Base-by-base conservation (phyloP, 2,797 vertebrate species). In the Lepilemur septentrionalis region DNA sequence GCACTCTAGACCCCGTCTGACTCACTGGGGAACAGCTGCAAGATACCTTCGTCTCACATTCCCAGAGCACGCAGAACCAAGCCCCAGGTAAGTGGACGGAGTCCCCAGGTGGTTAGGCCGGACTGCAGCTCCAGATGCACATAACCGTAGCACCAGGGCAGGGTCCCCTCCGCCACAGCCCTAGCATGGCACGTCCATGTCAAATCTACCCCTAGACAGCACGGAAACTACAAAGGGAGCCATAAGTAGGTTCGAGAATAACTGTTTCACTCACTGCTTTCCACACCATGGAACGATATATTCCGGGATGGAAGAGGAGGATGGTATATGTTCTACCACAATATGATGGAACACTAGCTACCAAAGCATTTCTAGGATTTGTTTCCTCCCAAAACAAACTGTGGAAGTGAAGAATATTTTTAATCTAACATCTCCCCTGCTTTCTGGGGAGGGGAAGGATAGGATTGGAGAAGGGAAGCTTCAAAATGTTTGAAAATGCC, bases 231-330 rank as follows among this genome's bases (percentile, higher is more conserved):
- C 0, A 10, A 48, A 57, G 38, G 25, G 57, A 17, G 30, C n/a
- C 89, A 5, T 6, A 4, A 59, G 57, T 8, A 32, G 7, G 2
- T 3, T 0, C 0, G 22, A 10, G 32, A 55, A 48, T 1, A 12
- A 41, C 59, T 0, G 0, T 8, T 55, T 17, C 0, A 0, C 18
- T 61, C n/a, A 4, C 2, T 2, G 23, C 8, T 67, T 13, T 41
- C 55, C 67, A 18, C 0, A 13, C 13, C 46, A 25, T 0, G 32
- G 2, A 17, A n/a, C 57, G 1, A 5, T 5, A 0, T 15, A 22
- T 4, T 10, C 25, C 10, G 7, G 5, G 23, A 5, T 0, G 14
- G 23, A 2, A 7, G 38, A 3, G 22, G 23, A 25, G 22, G 23
- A 59, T 1, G 25, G 57, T 11, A 59, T 59, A 59, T 59, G 11